Percentiles rank a stretch among this genome's conserved stretches.
Conservation (phyloP, 2,113 vertebrate species). For the Cebidichthys violaceus region DNA sequence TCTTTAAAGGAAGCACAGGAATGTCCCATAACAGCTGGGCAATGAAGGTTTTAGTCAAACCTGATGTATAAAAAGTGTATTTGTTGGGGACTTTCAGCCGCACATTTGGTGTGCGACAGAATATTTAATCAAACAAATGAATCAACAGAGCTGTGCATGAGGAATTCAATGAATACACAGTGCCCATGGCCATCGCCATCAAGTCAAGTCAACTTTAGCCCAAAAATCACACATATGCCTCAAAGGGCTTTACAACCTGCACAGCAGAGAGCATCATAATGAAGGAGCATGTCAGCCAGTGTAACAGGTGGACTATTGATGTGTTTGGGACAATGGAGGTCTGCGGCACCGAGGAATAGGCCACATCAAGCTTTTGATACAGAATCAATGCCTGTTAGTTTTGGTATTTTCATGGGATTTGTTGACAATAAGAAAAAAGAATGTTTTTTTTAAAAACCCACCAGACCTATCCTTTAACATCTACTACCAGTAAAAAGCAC, state of each 20-base stretch:
- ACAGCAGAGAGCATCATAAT: not conserved
- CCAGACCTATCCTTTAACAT: not conserved
- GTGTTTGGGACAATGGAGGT: constrained; percentile 18
- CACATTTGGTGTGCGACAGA: not conserved
- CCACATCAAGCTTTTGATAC: not conserved
- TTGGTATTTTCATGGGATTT: not conserved
- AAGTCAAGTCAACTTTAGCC: not conserved
- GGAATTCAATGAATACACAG: constrained; percentile 4
- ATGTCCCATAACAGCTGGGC: not conserved
- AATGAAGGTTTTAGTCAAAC: not conserved
- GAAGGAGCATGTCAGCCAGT: not conserved
- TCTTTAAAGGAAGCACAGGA: not conserved
- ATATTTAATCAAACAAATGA: not conserved
- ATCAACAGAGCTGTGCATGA: not conserved
- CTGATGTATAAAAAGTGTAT: not conserved
- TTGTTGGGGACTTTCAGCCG: not conserved
- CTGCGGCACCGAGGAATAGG: constrained; percentile 1
- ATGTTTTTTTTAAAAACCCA: too few species aligned
- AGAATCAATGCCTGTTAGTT: not conserved
- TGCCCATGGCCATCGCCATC: not conserved
- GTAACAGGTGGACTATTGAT: not conserved
- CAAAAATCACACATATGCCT: not conserved
- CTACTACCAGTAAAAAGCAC: not conserved
- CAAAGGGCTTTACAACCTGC: not conserved
- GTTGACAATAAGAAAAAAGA: not conserved